Conservation (phyloP, 2,113 vertebrate genomes). For the Oryzias melastigma region DNA sequence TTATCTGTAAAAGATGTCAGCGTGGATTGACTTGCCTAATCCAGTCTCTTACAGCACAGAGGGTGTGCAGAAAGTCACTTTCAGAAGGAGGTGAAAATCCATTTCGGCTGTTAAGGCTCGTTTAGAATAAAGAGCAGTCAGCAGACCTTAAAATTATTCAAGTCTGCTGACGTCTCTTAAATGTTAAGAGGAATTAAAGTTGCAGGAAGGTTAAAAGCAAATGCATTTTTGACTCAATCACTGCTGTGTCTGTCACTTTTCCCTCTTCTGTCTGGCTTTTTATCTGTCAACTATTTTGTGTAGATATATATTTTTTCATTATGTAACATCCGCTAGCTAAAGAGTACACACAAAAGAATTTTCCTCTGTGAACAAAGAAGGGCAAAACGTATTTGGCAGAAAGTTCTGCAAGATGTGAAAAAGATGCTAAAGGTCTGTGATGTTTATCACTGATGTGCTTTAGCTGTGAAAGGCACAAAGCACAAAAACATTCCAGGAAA, state of each 20-base stretch:
- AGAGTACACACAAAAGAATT: background rate
- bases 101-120: slow-evolving; percentile 19
- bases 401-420: no score
- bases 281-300: slow-evolving; percentile 9
- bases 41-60: slow-evolving; percentile 34
- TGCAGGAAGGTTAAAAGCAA: slow-evolving; percentile 34
- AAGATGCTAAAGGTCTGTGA: no score
- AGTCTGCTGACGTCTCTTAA: slow-evolving; percentile 22
- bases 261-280: slow-evolving; percentile 4
- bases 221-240: slow-evolving; percentile 40
- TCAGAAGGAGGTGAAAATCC: slow-evolving; percentile 40
- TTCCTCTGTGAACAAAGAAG: no score
- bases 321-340: slow-evolving; percentile 4
- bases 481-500: no score
- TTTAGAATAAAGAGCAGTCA: slow-evolving; percentile 38
- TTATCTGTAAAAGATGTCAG: slow-evolving; percentile 27
- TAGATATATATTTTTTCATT: slow-evolving; percentile 10
- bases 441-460: no score
- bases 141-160: slow-evolving; percentile 48
- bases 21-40: slow-evolving; percentile 18
- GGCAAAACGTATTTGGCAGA: no score
- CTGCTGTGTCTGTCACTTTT: slow-evolving; percentile 17
- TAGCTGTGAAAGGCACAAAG: no score
- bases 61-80: slow-evolving; percentile 32
- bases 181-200: slow-evolving; percentile 51